Conservation (phyloP, 2,888 invertebrate genomes). For the Pseudeuparius sepicola region DNA sequence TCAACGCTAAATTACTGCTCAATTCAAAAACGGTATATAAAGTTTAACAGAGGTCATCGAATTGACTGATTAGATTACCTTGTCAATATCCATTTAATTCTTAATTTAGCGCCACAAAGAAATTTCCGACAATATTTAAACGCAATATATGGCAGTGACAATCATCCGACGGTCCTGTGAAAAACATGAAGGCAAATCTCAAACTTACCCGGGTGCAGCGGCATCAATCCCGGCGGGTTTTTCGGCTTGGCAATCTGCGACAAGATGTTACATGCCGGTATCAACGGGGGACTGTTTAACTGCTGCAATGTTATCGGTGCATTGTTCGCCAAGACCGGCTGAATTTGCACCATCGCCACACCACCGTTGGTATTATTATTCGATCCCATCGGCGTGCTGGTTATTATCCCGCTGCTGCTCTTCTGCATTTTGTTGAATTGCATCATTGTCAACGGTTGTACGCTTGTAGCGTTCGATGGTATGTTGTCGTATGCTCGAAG, state of each 20-base stretch:
- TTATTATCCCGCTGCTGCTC: constrained; percentile 28
- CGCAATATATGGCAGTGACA: not conserved
- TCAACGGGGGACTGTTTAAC: constrained; percentile 30
- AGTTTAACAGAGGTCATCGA: too few relatives aligned
- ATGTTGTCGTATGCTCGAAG: constrained; percentile 66
- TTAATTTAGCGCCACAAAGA: too few relatives aligned
- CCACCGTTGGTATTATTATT: constrained; percentile 1
- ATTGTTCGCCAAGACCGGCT: too few relatives aligned
- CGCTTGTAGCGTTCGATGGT: constrained; percentile 30
- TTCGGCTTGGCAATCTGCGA: constrained; percentile 19
- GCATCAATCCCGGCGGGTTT: constrained; percentile 35
- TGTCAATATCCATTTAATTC: too few relatives aligned
- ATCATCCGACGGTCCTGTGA: not conserved
- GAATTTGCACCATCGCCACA: too few relatives aligned
- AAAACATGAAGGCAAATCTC: too few relatives aligned
- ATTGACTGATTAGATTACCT: too few relatives aligned
- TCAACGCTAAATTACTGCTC: too few relatives aligned
- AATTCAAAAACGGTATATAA: too few relatives aligned
- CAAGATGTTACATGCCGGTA: constrained; percentile 22
- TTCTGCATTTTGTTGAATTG: constrained; percentile 32
- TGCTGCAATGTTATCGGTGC: constrained; percentile 37
- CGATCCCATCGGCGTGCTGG: constrained; percentile 15
- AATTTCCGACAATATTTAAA: too few relatives aligned
- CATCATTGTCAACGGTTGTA: constrained; percentile 34
- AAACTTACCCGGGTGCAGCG: constrained; percentile 31